Conservation (phyloP, 2,113 vertebrate species). For the Calonectris borealis region DNA sequence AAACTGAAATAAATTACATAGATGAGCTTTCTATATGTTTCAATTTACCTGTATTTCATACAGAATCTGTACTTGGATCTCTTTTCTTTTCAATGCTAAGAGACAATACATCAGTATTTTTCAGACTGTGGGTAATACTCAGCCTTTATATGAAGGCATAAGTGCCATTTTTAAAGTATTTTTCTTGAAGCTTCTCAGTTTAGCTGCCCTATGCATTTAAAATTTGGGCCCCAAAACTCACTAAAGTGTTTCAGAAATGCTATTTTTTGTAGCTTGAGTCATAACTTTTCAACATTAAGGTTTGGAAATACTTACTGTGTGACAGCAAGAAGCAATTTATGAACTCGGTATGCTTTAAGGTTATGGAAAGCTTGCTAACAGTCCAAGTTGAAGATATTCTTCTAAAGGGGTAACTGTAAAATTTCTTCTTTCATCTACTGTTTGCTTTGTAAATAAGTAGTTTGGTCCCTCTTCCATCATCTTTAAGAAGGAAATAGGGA, state of each 20-base stretch:
- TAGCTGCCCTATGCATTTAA: not conserved
- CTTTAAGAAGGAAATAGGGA: not conserved
- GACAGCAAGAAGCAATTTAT: not conserved
- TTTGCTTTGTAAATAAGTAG: not conserved
- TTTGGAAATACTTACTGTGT: not conserved
- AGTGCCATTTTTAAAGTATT: not conserved
- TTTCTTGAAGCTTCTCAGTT: not conserved
- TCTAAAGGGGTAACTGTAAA: not conserved
- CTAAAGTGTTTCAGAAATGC: not conserved
- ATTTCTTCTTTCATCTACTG: not conserved
- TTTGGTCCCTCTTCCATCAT: not conserved
- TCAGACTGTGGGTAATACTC: not conserved
- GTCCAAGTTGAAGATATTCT: not conserved
- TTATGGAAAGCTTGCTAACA: not conserved
- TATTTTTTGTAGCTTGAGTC: not conserved
- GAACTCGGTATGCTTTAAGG: not conserved
- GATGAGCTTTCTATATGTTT: not conserved
- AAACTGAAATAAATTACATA: not conserved
- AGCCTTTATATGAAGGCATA: not conserved
- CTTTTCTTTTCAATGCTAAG: not conserved
- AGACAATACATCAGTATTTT: not conserved
- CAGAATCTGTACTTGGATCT: not conserved
- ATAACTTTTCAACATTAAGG: not conserved
- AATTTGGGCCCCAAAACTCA: not conserved
- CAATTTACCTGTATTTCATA: not conserved